These are phyloP conservation scores for Drosophila subpulchrella DNA, from an alignment of 1,140 invertebrate genomes.

Conservation along the genomic window DNA sequence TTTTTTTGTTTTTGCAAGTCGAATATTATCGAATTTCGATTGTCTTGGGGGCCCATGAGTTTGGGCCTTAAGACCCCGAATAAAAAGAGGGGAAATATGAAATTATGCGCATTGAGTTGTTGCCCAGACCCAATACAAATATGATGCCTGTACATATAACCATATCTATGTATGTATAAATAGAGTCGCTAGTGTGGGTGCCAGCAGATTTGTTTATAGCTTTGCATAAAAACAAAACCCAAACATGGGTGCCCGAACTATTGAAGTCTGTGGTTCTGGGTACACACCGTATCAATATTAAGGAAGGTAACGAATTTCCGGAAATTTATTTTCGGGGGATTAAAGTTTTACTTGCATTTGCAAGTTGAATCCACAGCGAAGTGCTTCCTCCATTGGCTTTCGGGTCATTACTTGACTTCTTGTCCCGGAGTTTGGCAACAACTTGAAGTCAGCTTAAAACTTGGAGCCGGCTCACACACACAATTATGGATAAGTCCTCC, in stretches of 20 bases:
- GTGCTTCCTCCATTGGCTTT: slow-evolving; percentile 49
- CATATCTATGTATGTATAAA: slow-evolving; percentile 22
- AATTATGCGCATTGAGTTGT: slow-evolving; percentile 47
- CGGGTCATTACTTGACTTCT: slow-evolving; percentile 55
- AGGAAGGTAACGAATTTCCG: slow-evolving; percentile 27
- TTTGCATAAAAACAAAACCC: slow-evolving; percentile 28
- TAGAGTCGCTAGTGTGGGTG: slow-evolving; percentile 10
- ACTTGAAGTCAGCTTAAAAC: slow-evolving; percentile 58
- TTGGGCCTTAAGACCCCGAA: neutral
- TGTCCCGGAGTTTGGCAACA: slow-evolving; percentile 50
- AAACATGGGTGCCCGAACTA: slow-evolving; percentile 4
- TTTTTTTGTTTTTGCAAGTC: slow-evolving; percentile 19
- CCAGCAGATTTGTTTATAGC: slow-evolving; percentile 34
- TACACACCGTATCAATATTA: slow-evolving; percentile 18
- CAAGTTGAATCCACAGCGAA: slow-evolving; percentile 23
- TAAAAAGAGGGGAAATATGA: slow-evolving; percentile 25
- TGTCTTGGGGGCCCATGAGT: slow-evolving; percentile 54
- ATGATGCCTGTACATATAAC: slow-evolving; percentile 12
- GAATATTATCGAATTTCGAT: slow-evolving; percentile 79
- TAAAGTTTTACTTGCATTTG: slow-evolving; percentile 37
- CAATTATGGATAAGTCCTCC: slow-evolving; percentile 18
- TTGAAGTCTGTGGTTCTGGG: slow-evolving; percentile 1
- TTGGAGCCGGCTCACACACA: slow-evolving; percentile 17
- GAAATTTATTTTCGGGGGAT: slow-evolving; percentile 39
- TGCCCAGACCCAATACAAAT: slow-evolving; percentile 27